A percentile compares a stretch with the other conserved stretches of the same genome.
These are phyloP conservation scores for Andricus quercusramuli DNA, from an alignment of 2,888 invertebrate genomes.

Conservation along the genomic window DNA sequence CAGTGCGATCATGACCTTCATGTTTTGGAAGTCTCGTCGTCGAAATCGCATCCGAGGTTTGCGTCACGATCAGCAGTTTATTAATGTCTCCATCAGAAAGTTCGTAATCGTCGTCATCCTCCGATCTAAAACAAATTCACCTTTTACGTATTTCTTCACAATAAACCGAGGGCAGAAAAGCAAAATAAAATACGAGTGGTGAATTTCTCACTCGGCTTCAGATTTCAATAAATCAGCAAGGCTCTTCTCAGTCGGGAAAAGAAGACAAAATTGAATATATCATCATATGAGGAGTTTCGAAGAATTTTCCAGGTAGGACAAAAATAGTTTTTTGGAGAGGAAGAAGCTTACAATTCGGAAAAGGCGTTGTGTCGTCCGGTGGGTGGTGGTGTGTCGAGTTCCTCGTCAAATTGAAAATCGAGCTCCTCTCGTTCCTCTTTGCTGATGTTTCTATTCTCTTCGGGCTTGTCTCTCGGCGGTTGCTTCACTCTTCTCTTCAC, in stretches of 20 bases:
- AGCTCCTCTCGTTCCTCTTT: conserved; percentile 87
- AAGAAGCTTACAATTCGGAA: conserved; percentile 84
- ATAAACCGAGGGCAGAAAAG: background rate
- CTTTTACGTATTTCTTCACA: conserved; percentile 12
- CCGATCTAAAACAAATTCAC: conserved; percentile 81
- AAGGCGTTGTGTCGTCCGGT: conserved; percentile 91
- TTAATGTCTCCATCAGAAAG: conserved; percentile 95
- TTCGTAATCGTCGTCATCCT: conserved; percentile 91
- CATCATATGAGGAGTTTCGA: conserved; percentile 56
- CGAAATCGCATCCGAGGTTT: conserved; percentile 80
- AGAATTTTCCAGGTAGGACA: conserved; percentile 22
- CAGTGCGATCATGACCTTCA: conserved; percentile 94
- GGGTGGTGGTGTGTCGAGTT: conserved; percentile 88
- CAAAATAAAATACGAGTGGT: conserved; percentile 43
- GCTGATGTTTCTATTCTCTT: conserved; percentile 59
- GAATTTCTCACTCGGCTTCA: conserved; percentile 43
- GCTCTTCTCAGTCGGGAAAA: conserved; percentile 69
- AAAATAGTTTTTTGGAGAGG: conserved; percentile 16
- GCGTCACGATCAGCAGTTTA: conserved; percentile 96
- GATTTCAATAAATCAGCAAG: conserved; percentile 50
- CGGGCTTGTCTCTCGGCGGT: conserved; percentile 70
- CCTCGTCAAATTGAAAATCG: conserved; percentile 98
- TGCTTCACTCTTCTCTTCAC: conserved; percentile 78
- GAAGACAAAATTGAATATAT: conserved; percentile 67
- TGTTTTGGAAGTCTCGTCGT: conserved; percentile 86